Percentiles rank a stretch among this genome's conserved stretches.
Evolutionary conservation across 2,113 vertebrate species (phyloP).

Genomic region (Brienomyrus longianalis): DNA sequence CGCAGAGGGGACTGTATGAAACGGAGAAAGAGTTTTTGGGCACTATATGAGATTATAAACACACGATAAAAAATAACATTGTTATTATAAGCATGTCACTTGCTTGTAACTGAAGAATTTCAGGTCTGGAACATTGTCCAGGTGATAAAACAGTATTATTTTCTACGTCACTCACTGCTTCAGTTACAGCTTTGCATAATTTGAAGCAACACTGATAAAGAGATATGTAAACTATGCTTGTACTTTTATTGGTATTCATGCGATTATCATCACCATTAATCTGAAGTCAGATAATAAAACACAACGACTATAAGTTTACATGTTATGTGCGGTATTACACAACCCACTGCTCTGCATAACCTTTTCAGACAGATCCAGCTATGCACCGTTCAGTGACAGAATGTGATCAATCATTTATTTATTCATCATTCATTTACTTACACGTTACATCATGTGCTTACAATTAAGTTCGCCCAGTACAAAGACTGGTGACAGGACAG

Average conservation of each 20-base stretch:
- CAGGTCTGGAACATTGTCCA: background rate
- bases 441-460: background rate
- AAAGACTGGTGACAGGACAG: background rate
- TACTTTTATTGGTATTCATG: background rate
- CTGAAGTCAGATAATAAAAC: background rate
- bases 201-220: background rate
- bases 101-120: background rate
- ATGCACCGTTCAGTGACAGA: background rate
- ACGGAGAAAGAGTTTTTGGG: background rate
- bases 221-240: background rate
- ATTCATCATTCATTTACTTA: slow-evolving; percentile 6
- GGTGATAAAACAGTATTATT: background rate
- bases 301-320: background rate
- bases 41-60: background rate
- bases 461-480: background rate
- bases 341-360: background rate
- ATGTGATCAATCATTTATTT: background rate
- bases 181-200: background rate
- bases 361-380: background rate
- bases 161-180: background rate
- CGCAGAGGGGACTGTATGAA: background rate
- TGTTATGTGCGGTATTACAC: background rate
- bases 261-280: background rate
- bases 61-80: background rate
- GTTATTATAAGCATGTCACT: background rate